phyloP scores from a whole-genome alignment of 2,888 invertebrate genomes.

The Hemistola chrysoprasaria region DNA sequence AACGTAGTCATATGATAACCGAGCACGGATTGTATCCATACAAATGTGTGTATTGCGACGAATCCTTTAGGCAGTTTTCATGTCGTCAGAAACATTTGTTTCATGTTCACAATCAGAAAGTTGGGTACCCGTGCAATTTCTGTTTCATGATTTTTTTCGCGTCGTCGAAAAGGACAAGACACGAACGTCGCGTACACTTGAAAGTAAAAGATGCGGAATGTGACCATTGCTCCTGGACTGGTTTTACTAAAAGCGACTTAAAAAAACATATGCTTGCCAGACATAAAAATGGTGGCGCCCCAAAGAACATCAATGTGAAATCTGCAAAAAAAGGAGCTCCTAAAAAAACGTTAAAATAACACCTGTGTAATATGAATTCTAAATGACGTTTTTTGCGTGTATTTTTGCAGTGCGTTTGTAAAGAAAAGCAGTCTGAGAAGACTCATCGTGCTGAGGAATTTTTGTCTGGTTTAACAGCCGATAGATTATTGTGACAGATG shows the following conservation, averaged over 20 bases:
- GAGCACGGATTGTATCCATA: constrained; percentile 8
- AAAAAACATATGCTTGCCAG: constrained; percentile 57
- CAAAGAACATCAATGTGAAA: constrained; percentile 39
- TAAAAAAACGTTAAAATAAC: constrained; percentile 56
- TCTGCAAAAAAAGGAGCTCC: constrained; percentile 38
- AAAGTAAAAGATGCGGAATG: constrained; percentile 37
- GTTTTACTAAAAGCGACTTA: no score
- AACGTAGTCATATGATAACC: constrained; percentile 1
- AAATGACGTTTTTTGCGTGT: constrained; percentile 69
- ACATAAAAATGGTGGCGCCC: constrained; percentile 54
- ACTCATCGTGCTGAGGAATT: no score
- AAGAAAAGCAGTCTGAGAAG: constrained; percentile 63
- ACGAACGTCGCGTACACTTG: constrained; percentile 59
- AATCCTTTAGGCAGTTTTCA: constrained; percentile 53
- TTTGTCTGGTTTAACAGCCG: no score
- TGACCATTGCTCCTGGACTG: constrained; percentile 29
- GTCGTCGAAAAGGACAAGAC: constrained; percentile 60
- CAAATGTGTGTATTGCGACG: constrained; percentile 54
- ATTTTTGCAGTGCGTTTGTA: constrained; percentile 59
- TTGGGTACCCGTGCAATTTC: constrained; percentile 62
- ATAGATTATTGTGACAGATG: no score
- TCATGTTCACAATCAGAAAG: constrained; percentile 48
- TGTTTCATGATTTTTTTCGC: constrained; percentile 61
- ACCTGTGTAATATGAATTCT: constrained; percentile 63
- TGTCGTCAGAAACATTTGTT: constrained; percentile 56